Evolutionary conservation across 2,113 vertebrate genomes (phyloP), one percentile per base, ranked within the genome.

Genomic region (Coptodon bakossiorum): DNA sequence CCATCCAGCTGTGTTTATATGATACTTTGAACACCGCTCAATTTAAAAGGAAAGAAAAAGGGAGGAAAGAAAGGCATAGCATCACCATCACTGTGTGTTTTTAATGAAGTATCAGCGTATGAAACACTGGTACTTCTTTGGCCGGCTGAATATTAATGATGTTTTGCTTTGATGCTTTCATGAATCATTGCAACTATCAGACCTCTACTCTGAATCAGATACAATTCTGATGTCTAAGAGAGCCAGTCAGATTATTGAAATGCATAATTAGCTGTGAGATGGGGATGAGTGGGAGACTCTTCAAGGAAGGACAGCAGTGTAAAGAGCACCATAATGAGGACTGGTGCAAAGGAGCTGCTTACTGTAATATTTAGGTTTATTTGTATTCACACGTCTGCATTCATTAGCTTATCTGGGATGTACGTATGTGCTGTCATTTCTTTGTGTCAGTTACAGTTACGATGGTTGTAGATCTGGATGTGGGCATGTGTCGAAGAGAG

Each of bases 141-240:
- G 53, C 85, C 48, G 53, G 52, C 71, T 81, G 84, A 81, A 87
- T 91, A 84, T 87, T 57, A 86, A 88, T 87, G 29, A 73, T 88
- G 81, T 85, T 90, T 84, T 88, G 73, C 82, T 90, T 86, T 87
- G 61, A 88, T 91, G 82, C 79, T 38, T 80, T 31, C 57, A 76
- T 76, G 88, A 90, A 84, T 91, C 83, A 73, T 83, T 83, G 56
- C 43, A 84, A 56, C 45, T 61, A 90, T 83, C 53, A 93, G 79
- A 81, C 88, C 48, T 48, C 24, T 54, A 27, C n/a, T 68, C 81
- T 85, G 76, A 61, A 88, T 86, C 82, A 83, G 76, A 88, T 56
- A 57, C 73, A 82, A 17, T 45, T 83, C 27, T 78, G 86, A 86
- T 3, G 19, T 80, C 71, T 68, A 31, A 45, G 29, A 29, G 13